These are phyloP conservation scores for Ellobius talpinus DNA, from an alignment of 2,113 vertebrate species.

Conservation along the genomic window DNA sequence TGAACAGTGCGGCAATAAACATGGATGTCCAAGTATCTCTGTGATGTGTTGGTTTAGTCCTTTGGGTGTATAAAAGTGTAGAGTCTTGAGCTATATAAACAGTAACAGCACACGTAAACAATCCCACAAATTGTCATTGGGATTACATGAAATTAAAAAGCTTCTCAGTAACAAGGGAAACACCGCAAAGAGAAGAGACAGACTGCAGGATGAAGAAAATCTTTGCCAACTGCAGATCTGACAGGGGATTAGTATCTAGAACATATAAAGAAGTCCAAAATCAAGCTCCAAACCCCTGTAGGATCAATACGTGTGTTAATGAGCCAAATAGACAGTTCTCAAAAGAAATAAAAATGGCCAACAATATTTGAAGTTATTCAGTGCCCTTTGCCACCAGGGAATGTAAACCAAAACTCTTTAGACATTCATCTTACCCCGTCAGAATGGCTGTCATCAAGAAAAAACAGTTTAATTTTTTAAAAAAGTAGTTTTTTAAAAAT, in stretches of 20 bases:
- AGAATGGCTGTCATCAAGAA: background rate
- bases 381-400: background rate
- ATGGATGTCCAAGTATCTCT: background rate
- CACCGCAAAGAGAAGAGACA: background rate
- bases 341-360: background rate
- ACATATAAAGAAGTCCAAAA: background rate
- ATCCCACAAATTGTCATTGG: background rate
- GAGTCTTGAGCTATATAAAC: background rate
- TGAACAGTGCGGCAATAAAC: background rate
- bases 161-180: background rate
- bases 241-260: background rate
- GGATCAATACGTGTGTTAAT: background rate
- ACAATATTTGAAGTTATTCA: background rate
- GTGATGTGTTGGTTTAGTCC: background rate
- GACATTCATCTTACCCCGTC: background rate
- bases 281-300: background rate
- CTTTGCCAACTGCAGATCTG: background rate
- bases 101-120: background rate
- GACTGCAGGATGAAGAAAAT: background rate
- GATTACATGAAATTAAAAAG: background rate
- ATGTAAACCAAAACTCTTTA: background rate
- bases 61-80: background rate
- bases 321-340: background rate
- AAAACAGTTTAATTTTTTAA: background rate
- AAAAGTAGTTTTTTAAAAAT: slow-evolving; percentile 16